Percentiles rank a stretch among this genome's conserved stretches.
phyloP scores from a whole-genome alignment of 2,113 vertebrate species.

The Geothlypis trichas region DNA sequence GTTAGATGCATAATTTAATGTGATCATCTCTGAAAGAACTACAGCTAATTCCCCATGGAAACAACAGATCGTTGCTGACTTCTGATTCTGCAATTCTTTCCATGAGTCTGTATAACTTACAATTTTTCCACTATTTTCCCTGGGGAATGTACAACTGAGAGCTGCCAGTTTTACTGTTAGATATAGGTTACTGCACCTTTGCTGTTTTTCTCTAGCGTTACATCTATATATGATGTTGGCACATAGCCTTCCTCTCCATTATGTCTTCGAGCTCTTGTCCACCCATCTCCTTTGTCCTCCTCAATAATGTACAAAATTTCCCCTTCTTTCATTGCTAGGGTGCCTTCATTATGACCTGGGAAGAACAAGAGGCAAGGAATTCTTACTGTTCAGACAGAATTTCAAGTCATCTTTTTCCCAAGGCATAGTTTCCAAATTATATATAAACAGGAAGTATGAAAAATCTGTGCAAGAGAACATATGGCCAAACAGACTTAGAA shows the following conservation, averaged over 20 bases:
- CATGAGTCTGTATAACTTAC: not conserved
- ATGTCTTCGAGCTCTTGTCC: constrained; percentile 95
- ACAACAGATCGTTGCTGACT: constrained; percentile 53
- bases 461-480: constrained; percentile 19
- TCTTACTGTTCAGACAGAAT: constrained; percentile 7
- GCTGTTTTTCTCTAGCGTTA: constrained; percentile 98
- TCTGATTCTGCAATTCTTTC: constrained; percentile 30
- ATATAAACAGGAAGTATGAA: constrained; percentile 28
- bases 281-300: constrained; percentile 98
- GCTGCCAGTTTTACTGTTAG: constrained; percentile 74
- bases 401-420: constrained; percentile 25
- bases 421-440: not conserved
- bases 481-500: not conserved
- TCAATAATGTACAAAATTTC: constrained; percentile 96
- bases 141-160: constrained; percentile 39
- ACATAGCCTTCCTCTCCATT: constrained; percentile 97
- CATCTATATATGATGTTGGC: constrained; percentile 97
- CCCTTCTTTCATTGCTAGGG: constrained; percentile 93
- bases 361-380: constrained; percentile 18
- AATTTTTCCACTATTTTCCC: constrained; percentile 34
- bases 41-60: constrained; percentile 71
- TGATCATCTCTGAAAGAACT: constrained; percentile 4
- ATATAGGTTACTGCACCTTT: constrained; percentile 99
- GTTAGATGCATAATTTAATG: constrained; percentile 12
- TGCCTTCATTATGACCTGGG: constrained; percentile 95